Percentiles rank a stretch among this genome's conserved stretches.
These are phyloP conservation scores for Diaprepes abbreviatus DNA, from an alignment of 2,888 invertebrate species.

Conservation along the genomic window DNA sequence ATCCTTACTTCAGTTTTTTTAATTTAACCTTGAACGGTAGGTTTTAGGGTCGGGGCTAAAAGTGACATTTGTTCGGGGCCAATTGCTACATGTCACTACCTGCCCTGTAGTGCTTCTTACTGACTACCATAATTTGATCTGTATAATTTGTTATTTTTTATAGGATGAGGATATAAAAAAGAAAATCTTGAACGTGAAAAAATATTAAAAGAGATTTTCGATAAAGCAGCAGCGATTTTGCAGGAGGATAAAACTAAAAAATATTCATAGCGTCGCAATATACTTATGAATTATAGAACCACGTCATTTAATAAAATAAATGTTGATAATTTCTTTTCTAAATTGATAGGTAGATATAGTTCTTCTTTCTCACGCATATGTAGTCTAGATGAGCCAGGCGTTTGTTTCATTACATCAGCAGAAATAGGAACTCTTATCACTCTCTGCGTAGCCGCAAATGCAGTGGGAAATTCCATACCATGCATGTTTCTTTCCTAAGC, in stretches of 20 bases:
- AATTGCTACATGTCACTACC: too few species aligned
- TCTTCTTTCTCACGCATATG: background rate
- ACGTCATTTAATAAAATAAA: constrained; percentile 7
- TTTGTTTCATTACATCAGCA: background rate
- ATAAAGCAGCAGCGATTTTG: background rate
- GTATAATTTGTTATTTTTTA: too few species aligned
- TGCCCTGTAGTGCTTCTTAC: too few species aligned
- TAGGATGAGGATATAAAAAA: background rate
- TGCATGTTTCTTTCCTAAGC: background rate
- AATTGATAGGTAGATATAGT: background rate
- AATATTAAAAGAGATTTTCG: background rate
- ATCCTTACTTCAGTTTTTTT: too few species aligned
- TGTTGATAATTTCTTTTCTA: constrained; percentile 5
- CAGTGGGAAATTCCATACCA: background rate
- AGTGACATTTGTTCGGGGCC: too few species aligned
- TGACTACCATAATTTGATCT: too few species aligned
- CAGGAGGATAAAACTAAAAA: background rate
- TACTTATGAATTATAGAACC: background rate
- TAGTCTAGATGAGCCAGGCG: background rate
- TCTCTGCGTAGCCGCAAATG: background rate
- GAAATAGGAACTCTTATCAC: background rate
- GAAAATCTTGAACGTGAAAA: background rate
- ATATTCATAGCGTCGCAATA: background rate
- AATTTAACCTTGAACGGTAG: too few species aligned
- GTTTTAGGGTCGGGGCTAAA: too few species aligned